A percentile compares a stretch with the other conserved stretches of the same genome.
These are phyloP conservation scores for Terebella lapidaria DNA, from an alignment of 2,888 invertebrate species.

Conservation along the genomic window DNA sequence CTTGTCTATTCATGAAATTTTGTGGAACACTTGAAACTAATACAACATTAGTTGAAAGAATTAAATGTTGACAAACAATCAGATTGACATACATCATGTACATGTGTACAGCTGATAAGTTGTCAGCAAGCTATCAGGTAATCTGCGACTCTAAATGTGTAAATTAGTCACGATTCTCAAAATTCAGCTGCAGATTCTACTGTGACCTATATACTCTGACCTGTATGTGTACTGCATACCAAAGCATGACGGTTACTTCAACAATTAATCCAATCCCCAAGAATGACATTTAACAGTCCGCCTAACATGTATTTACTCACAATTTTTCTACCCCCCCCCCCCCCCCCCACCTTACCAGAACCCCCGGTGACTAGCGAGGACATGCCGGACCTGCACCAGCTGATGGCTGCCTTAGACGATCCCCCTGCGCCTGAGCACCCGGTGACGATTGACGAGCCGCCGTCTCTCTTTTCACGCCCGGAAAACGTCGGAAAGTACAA, in stretches of 20 bases:
- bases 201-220: not conserved
- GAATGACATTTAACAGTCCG: not conserved
- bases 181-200: not conserved
- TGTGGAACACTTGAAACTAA: not conserved
- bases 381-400: constrained; percentile 40
- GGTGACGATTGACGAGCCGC: constrained; percentile 27
- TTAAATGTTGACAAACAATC: not conserved
- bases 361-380: constrained; percentile 35
- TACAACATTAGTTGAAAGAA: not conserved
- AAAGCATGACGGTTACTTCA: no score
- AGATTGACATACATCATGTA: no score
- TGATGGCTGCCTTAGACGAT: constrained; percentile 37
- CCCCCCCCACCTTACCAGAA: no score
- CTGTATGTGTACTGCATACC: no score
- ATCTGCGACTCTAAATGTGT: no score
- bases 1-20: not conserved
- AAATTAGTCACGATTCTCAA: no score
- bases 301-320: no score
- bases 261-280: not conserved
- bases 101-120: no score
- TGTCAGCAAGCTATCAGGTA: no score
- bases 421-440: constrained; percentile 33
- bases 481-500: constrained; percentile 40
- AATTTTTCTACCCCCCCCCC: no score
- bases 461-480: constrained; percentile 40